Evolutionary conservation across 2,113 vertebrate genomes (phyloP).

Genomic region (Pogonocichla stellata): DNA sequence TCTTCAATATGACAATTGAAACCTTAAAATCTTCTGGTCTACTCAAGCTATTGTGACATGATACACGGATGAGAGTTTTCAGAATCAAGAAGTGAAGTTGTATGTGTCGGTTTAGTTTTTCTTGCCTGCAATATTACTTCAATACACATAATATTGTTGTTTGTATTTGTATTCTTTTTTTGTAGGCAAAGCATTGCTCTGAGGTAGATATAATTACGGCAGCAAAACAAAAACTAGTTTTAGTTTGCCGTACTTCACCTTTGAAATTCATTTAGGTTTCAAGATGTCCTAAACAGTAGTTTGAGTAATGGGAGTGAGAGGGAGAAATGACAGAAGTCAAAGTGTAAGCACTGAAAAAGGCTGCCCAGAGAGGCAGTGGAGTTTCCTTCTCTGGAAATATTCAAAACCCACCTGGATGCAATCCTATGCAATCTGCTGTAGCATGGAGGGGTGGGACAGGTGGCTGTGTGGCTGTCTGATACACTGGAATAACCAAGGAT

Average conservation of each 20-base stretch:
- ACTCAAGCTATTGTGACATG: not conserved
- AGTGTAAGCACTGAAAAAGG: not conserved
- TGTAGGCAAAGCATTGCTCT: not conserved
- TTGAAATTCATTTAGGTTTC: not conserved
- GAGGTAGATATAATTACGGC: not conserved
- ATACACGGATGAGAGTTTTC: not conserved
- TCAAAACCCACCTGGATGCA: not conserved
- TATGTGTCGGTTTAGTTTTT: not conserved
- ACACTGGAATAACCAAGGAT: not conserved
- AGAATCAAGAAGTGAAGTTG: not conserved
- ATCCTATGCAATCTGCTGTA: not conserved
- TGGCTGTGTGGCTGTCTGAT: not conserved
- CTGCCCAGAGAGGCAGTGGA: not conserved
- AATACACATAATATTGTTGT: not conserved
- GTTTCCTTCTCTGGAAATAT: not conserved
- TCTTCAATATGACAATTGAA: not conserved
- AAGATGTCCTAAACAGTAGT: not conserved
- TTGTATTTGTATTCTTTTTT: not conserved
- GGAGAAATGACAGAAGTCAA: not conserved
- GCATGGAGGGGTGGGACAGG: not conserved
- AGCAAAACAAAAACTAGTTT: not conserved
- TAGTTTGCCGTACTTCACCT: not conserved
- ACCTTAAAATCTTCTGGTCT: not conserved
- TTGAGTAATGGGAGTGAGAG: not conserved
- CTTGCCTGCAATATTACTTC: not conserved